Conservation (phyloP, 2,888 invertebrate genomes). For the Dryobotodes eremita region DNA sequence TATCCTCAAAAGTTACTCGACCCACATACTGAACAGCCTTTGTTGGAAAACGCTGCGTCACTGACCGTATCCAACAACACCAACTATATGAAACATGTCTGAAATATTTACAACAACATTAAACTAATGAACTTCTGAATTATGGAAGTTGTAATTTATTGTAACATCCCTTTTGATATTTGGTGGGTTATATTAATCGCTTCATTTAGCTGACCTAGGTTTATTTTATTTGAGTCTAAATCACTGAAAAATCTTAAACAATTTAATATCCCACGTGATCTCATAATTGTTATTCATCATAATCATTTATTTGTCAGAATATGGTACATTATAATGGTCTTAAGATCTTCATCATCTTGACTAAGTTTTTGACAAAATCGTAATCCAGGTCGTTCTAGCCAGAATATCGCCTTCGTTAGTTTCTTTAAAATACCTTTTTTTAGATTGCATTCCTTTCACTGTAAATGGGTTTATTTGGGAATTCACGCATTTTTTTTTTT, state of each 20-base stretch:
- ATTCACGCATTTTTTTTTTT: not conserved
- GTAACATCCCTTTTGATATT: slow-evolving; percentile 9
- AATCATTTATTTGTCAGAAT: too few species aligned
- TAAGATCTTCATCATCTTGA: not conserved
- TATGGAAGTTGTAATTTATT: slow-evolving; percentile 19
- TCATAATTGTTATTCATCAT: slow-evolving; percentile 9
- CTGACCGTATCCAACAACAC: slow-evolving; percentile 52
- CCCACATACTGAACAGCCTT: slow-evolving; percentile 72
- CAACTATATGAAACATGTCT: slow-evolving; percentile 41
- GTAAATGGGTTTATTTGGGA: slow-evolving; percentile 7
- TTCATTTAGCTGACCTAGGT: not conserved
- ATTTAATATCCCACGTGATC: not conserved
- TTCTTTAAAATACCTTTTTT: not conserved
- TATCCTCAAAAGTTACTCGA: slow-evolving; percentile 75
- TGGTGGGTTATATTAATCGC: not conserved
- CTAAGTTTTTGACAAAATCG: not conserved
- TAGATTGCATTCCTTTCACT: not conserved
- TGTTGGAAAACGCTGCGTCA: slow-evolving; percentile 68
- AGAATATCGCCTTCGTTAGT: not conserved
- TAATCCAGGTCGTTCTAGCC: not conserved
- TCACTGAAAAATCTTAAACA: not conserved
- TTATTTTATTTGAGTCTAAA: not conserved
- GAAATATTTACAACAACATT: slow-evolving; percentile 46
- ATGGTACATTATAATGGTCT: too few species aligned
- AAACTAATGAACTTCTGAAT: slow-evolving; percentile 44